A percentile compares a stretch with the other conserved stretches of the same genome.
Evolutionary conservation across 2,888 invertebrate genomes (phyloP).

Genomic region (Acanthopleura granulata): DNA sequence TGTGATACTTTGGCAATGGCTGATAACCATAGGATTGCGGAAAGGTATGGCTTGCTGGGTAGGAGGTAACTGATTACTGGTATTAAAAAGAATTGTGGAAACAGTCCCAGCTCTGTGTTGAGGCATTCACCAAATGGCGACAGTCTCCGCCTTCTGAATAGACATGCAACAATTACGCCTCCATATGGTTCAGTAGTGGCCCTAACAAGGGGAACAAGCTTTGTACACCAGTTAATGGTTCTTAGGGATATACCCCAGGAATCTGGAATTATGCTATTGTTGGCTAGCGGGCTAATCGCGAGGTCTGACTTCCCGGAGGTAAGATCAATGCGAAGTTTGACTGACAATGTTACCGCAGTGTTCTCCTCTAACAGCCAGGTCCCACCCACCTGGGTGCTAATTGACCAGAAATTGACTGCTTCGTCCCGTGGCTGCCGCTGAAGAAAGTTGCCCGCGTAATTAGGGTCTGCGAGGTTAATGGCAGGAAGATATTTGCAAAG

Average conservation of each 20-base stretch:
- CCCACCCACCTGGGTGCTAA: constrained; percentile 7
- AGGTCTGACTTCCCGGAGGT: too few species aligned
- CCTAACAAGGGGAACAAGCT: constrained; percentile 6
- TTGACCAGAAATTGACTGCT: neutral
- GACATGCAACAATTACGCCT: too few species aligned
- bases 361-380: neutral
- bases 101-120: too few species aligned
- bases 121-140: too few species aligned
- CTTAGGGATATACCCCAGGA: neutral
- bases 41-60: too few species aligned
- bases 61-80: too few species aligned
- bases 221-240: neutral
- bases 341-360: neutral
- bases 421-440: neutral
- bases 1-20: too few species aligned
- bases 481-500: neutral
- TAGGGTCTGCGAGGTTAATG: neutral
- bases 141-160: too few species aligned
- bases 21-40: too few species aligned
- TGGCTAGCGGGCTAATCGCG: too few species aligned
- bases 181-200: neutral
- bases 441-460: neutral
- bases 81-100: too few species aligned
- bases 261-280: neutral
- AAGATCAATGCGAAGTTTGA: neutral